A percentile compares a stretch with the other conserved stretches of the same genome.
These are phyloP conservation scores for Ammospiza caudacuta DNA, from an alignment of 2,113 vertebrate genomes.

Conservation along the genomic window DNA sequence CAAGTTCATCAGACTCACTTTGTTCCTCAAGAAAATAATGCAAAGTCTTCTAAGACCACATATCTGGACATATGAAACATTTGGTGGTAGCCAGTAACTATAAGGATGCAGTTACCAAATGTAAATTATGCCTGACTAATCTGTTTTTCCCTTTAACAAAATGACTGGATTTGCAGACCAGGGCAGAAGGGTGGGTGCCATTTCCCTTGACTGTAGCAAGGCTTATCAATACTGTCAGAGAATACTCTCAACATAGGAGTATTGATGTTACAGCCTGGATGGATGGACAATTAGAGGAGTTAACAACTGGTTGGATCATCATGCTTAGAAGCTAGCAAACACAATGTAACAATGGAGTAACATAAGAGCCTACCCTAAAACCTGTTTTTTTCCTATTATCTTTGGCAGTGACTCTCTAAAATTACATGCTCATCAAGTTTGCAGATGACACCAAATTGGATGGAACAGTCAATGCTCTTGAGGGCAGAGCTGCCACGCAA, in stretches of 20 bases:
- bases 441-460: not conserved
- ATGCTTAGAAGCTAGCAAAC: not conserved
- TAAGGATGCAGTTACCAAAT: not conserved
- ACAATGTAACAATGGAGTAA: not conserved
- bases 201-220: not conserved
- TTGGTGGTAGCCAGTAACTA: not conserved
- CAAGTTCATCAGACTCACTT: not conserved
- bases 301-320: not conserved
- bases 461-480: not conserved
- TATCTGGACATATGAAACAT: not conserved
- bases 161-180: not conserved
- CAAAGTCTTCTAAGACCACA: not conserved
- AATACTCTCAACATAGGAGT: not conserved
- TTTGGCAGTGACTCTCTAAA: not conserved
- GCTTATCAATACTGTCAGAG: not conserved
- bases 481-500: not conserved
- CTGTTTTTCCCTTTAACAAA: not conserved
- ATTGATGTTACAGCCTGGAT: not conserved
- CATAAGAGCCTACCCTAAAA: not conserved
- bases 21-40: not conserved
- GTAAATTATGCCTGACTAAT: not conserved
- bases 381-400: not conserved
- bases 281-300: not conserved
- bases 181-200: not conserved
- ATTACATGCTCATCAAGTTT: not conserved